Percentiles rank a stretch among this genome's conserved stretches.
phyloP scores from a whole-genome alignment of 2,888 invertebrate species.

The Xestia ashworthii region DNA sequence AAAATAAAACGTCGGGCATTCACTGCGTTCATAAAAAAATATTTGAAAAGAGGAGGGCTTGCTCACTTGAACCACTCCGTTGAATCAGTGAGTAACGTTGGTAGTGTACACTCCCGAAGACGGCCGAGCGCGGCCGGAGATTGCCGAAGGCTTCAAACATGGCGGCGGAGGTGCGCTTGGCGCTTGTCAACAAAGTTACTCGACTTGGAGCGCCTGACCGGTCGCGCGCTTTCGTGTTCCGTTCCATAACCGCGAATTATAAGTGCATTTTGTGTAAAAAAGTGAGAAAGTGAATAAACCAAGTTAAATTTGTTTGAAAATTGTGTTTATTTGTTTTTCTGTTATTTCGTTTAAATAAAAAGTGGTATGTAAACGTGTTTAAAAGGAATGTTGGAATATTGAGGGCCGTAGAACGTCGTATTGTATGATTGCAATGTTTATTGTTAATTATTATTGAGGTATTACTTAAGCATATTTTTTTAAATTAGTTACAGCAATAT shows the following conservation, averaged over 20 bases:
- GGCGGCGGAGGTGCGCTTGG: conserved; percentile 82
- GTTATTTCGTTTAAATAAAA: conserved; percentile 59
- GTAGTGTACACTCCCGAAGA: conserved; percentile 69
- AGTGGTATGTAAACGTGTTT: conserved; percentile 69
- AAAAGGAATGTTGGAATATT: conserved; percentile 75
- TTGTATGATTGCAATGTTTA: conserved; percentile 42
- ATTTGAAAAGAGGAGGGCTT: conserved; percentile 61
- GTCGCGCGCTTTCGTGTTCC: conserved; percentile 76
- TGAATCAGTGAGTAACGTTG: conserved; percentile 63
- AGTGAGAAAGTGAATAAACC: conserved; percentile 75
- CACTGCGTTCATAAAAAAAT: conserved; percentile 43
- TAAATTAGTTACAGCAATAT: background rate
- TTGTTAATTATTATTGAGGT: conserved; percentile 32
- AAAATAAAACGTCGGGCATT: conserved; percentile 28
- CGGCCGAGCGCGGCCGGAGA: conserved; percentile 77
- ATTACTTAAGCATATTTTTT: background rate
- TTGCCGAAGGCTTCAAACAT: conserved; percentile 83
- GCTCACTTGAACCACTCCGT: conserved; percentile 62
- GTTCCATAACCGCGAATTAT: conserved; percentile 68
- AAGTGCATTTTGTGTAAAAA: conserved; percentile 71
- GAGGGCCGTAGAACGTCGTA: conserved; percentile 51
- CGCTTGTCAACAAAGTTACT: conserved; percentile 89
- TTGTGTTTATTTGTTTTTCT: conserved; percentile 63
- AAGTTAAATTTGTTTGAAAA: conserved; percentile 52
- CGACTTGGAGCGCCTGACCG: conserved; percentile 76